These are phyloP conservation scores for Brevimyrus niger DNA, from an alignment of 2,113 vertebrate species.

Conservation along the genomic window DNA sequence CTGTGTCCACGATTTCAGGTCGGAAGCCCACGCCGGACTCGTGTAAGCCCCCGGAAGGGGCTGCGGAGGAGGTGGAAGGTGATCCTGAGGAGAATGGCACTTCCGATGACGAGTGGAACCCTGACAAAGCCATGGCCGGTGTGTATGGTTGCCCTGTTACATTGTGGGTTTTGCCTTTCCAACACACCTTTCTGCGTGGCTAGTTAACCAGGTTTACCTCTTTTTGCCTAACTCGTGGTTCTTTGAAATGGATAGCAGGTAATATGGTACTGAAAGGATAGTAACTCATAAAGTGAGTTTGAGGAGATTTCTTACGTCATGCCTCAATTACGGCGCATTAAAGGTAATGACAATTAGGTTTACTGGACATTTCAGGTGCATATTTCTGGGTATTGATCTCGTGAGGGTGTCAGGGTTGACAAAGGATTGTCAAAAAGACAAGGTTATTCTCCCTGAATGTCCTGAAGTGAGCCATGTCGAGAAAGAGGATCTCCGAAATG, in stretches of 20 bases:
- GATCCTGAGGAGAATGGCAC: background rate
- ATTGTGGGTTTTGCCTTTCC: background rate
- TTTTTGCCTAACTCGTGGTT: background rate
- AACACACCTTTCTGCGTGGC: background rate
- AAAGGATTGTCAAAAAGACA: background rate
- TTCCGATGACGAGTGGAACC: constrained; percentile 14
- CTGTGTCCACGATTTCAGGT: background rate
- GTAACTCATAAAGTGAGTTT: background rate
- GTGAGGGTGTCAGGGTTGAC: background rate
- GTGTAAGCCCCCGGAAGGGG: background rate
- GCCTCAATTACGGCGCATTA: background rate
- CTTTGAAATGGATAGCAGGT: background rate
- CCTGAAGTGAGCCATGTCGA: background rate
- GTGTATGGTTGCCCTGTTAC: background rate
- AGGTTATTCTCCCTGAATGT: background rate
- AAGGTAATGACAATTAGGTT: background rate
- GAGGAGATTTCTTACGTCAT: background rate
- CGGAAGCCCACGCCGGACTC: background rate
- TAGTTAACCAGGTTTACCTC: background rate
- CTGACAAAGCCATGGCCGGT: background rate
- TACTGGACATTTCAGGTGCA: background rate
- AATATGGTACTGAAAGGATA: background rate
- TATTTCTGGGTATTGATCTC: background rate
- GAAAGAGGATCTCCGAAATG: background rate
- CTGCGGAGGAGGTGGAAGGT: background rate